Evolutionary conservation across 2,888 invertebrate species (phyloP).

Genomic region (Drepanosiphum platanoidis): DNA sequence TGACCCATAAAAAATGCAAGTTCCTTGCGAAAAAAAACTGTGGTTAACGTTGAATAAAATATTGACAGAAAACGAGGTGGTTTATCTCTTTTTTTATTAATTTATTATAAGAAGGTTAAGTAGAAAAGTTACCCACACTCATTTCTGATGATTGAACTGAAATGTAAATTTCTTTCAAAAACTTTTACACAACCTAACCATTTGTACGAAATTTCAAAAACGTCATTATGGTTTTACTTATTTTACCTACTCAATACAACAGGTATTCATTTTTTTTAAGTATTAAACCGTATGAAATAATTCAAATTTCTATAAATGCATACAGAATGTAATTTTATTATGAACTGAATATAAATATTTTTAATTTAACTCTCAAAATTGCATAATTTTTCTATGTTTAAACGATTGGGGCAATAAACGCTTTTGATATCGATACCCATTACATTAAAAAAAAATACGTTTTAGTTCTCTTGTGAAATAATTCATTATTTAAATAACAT

Average conservation of each 20-base stretch:
- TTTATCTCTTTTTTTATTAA: neutral
- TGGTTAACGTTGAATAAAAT: neutral
- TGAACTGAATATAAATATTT: no score
- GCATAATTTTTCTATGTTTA: no score
- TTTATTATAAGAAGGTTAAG: neutral
- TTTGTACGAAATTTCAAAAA: no score
- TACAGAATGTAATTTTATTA: no score
- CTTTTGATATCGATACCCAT: slow-evolving; percentile 5
- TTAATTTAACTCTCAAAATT: no score
- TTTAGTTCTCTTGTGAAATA: neutral
- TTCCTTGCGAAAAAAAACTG: neutral
- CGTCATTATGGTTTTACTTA: no score
- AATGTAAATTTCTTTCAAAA: neutral
- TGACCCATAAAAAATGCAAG: slow-evolving; percentile 18
- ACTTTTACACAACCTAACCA: neutral
- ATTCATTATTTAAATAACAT: slow-evolving; percentile 25
- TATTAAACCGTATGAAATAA: no score
- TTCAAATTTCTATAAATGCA: no score
- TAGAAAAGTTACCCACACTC: neutral
- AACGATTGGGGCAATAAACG: neutral
- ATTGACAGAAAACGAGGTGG: slow-evolving; percentile 22
- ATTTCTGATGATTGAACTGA: neutral
- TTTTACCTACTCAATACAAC: no score
- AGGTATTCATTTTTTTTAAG: no score
- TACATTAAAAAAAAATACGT: neutral